Evolutionary conservation across 2,113 vertebrate species (phyloP).

Genomic region (Calyptommatus sinebrachiatus): DNA sequence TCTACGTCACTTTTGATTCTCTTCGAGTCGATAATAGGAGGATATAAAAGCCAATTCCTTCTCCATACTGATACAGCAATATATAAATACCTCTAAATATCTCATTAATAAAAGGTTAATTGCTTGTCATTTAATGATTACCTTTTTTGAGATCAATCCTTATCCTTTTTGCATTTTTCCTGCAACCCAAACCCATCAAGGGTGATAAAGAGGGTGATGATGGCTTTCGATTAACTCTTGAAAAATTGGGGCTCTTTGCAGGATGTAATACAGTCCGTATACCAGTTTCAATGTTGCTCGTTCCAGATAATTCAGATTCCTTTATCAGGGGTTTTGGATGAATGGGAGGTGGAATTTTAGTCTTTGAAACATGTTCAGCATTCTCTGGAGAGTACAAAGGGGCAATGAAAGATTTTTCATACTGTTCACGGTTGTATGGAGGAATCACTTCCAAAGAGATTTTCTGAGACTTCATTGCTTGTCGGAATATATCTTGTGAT

Average conservation of each 20-base stretch:
- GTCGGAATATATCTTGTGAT: constrained; percentile 92
- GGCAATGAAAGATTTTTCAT: constrained; percentile 86
- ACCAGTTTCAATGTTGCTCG: constrained; percentile 54
- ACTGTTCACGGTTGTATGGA: constrained; percentile 81
- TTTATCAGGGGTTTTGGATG: constrained; percentile 77
- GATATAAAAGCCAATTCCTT: too few relatives aligned
- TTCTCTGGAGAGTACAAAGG: constrained; percentile 73
- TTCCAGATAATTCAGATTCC: constrained; percentile 57
- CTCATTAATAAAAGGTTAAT: neutral
- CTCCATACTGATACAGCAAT: neutral
- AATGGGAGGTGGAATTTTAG: constrained; percentile 75
- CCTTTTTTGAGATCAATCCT: constrained; percentile 96
- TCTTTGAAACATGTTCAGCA: constrained; percentile 67
- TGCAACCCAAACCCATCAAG: constrained; percentile 80
- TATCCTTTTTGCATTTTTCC: constrained; percentile 84
- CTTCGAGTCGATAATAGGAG: too few relatives aligned
- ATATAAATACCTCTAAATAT: neutral
- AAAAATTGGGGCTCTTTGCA: constrained; percentile 70
- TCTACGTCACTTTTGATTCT: too few relatives aligned
- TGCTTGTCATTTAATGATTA: constrained; percentile 56
- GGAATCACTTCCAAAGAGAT: constrained; percentile 85
- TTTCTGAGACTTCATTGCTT: constrained; percentile 84
- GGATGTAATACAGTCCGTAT: constrained; percentile 45
- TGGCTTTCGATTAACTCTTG: constrained; percentile 70
- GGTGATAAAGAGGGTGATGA: constrained; percentile 78